These are phyloP conservation scores for Heterodera schachtii DNA, from an alignment of 1,140 invertebrate genomes.

Conservation along the genomic window DNA sequence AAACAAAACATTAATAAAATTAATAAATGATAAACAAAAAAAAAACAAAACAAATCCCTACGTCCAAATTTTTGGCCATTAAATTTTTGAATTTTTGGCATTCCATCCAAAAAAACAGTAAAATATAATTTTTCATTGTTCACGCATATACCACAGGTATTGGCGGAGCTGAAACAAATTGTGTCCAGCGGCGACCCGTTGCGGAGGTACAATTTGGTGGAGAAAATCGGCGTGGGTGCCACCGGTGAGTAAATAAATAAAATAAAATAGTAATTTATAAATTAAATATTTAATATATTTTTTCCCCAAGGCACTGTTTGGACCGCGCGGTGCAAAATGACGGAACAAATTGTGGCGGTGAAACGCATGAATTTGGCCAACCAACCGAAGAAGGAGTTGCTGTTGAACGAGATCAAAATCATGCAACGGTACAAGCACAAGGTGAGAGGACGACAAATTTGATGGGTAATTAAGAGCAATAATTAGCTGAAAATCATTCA, in stretches of 20 bases:
- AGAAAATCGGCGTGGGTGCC: slow-evolving; percentile 63
- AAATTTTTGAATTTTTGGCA: too few relatives aligned
- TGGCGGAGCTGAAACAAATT: slow-evolving; percentile 60
- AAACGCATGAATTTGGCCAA: slow-evolving; percentile 70
- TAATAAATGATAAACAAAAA: too few relatives aligned
- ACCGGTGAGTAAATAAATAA: slow-evolving; percentile 17
- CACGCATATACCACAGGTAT: slow-evolving; percentile 37
- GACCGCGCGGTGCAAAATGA: slow-evolving; percentile 64
- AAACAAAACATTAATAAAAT: background rate
- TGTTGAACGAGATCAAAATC: slow-evolving; percentile 69
- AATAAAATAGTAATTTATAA: slow-evolving; percentile 19
- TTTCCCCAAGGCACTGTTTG: slow-evolving; percentile 65
- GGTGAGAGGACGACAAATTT: slow-evolving; percentile 7
- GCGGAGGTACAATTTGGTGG: slow-evolving; percentile 54
- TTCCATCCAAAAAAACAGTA: too few relatives aligned
- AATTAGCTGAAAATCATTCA: too few relatives aligned
- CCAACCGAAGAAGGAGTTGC: slow-evolving; percentile 70
- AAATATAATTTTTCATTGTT: too few relatives aligned
- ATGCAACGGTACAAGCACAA: slow-evolving; percentile 64
- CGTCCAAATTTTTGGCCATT: too few relatives aligned
- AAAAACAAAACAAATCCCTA: too few relatives aligned
- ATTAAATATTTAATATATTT: slow-evolving; percentile 9
- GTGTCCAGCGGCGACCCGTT: slow-evolving; percentile 56
- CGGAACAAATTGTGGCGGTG: slow-evolving; percentile 68
- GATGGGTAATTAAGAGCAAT: too few relatives aligned